Evolutionary conservation across 2,113 vertebrate genomes (phyloP).

Genomic region (Microcebus tavaratra): DNA sequence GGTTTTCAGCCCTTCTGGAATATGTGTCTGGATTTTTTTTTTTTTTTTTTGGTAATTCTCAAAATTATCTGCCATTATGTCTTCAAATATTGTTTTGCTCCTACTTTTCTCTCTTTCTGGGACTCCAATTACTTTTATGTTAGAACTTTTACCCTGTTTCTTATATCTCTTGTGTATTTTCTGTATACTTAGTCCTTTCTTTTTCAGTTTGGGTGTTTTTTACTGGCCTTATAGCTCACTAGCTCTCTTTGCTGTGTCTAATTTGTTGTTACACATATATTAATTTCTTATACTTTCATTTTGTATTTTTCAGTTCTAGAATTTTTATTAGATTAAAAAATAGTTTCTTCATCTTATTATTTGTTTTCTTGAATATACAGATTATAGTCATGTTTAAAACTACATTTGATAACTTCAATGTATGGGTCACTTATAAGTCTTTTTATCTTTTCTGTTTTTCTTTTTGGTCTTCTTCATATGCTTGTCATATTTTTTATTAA

Average conservation of each 20-base stretch:
- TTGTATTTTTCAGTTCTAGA: background rate
- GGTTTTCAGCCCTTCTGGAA: background rate
- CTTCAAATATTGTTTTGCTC: background rate
- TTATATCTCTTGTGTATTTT: background rate
- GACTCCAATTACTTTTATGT: background rate
- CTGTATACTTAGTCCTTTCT: background rate
- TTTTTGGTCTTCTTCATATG: background rate
- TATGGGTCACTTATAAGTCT: background rate
- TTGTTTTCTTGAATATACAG: conserved; percentile 1
- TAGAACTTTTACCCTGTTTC: background rate
- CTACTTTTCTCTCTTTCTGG: background rate
- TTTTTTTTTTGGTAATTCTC: background rate
- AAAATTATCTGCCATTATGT: background rate
- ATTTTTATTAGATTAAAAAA: conserved; percentile 19
- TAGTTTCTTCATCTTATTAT: background rate
- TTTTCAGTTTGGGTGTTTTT: background rate
- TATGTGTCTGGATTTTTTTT: background rate
- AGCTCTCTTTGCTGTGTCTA: background rate
- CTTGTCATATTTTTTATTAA: background rate
- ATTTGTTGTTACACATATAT: background rate
- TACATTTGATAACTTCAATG: background rate
- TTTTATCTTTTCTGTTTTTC: conserved; percentile 15
- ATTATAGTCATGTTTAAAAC: background rate
- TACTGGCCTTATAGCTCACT: background rate
- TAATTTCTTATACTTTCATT: conserved; percentile 5